phyloP scores from a whole-genome alignment of 2,797 vertebrate genomes.

The Emys orbicularis region DNA sequence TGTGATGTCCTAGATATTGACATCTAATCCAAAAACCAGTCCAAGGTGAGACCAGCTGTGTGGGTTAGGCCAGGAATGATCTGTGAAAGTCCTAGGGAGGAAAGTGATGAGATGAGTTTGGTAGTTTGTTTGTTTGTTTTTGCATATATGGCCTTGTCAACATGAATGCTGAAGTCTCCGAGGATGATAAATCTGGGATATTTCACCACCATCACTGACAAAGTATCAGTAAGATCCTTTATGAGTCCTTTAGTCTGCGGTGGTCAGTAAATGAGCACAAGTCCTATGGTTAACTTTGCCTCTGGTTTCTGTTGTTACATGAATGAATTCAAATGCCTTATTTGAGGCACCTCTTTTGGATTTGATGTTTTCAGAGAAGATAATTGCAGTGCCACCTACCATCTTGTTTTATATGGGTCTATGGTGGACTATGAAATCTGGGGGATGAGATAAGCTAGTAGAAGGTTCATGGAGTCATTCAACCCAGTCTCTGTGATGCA shows the following conservation, averaged over 20 bases:
- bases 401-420: neutral
- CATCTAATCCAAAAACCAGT: neutral
- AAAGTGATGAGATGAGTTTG: neutral
- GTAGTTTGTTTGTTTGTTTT: neutral
- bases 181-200: neutral
- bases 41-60: rapidly evolving
- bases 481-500: neutral
- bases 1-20: neutral
- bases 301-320: neutral
- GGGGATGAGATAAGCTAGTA: neutral
- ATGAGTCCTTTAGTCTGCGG: neutral
- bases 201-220: neutral
- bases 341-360: neutral
- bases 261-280: neutral
- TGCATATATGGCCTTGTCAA: neutral
- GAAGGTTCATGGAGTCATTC: neutral
- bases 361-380: neutral
- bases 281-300: neutral
- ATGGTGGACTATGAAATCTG: neutral
- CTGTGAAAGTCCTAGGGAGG: neutral
- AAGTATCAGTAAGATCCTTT: neutral
- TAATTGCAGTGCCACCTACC: neutral
- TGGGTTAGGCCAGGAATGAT: neutral
- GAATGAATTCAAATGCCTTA: neutral
- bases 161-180: neutral